Conservation (phyloP, 2,888 invertebrate genomes). For the Blomia tropicalis region DNA sequence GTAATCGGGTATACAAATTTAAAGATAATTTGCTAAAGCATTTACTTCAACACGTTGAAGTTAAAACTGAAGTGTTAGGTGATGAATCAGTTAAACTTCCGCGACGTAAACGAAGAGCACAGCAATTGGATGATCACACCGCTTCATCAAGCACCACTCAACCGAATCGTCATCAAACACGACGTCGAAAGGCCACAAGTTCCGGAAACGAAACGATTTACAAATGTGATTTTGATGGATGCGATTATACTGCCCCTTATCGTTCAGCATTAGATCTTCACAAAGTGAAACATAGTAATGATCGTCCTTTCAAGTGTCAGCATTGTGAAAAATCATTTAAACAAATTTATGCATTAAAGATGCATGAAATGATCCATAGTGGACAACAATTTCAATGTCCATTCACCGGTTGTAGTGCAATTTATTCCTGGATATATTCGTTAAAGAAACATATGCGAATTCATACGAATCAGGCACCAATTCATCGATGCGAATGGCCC, state of each 20-base stretch:
- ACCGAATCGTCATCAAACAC: background rate
- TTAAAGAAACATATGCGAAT: conserved; percentile 9
- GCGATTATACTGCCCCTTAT: background rate
- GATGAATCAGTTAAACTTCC: background rate
- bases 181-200: background rate
- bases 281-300: background rate
- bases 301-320: background rate
- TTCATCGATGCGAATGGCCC: conserved; percentile 14
- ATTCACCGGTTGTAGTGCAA: background rate
- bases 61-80: conserved; percentile 3
- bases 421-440: background rate
- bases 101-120: background rate
- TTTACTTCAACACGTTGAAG: conserved; percentile 4
- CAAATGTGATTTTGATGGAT: background rate
- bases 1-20: background rate
- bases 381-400: conserved; percentile 1
- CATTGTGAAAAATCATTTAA: background rate
- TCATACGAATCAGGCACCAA: conserved; percentile 5
- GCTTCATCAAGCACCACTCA: background rate
- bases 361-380: background rate
- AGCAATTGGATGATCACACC: background rate
- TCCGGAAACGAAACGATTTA: background rate
- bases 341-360: background rate
- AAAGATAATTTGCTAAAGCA: background rate
- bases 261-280: background rate